Conservation (phyloP, 2,888 invertebrate species). For the Drosophila seclusa region DNA sequence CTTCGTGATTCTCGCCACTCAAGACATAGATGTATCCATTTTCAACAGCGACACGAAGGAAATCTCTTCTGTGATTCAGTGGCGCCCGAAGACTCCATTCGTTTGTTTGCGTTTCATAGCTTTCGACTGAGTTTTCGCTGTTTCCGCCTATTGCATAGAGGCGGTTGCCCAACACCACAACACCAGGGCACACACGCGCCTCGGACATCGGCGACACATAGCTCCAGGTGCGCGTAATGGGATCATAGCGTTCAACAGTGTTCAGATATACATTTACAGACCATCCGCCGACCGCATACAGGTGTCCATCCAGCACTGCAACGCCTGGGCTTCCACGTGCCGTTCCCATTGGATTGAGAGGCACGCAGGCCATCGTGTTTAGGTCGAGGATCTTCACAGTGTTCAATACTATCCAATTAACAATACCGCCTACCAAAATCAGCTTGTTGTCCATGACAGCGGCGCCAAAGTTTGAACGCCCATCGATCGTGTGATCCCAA, state of each 20-base stretch:
- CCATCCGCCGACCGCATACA: no score
- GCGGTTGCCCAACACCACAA: constrained; percentile 92
- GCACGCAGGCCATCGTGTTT: constrained; percentile 91
- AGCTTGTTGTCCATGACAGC: constrained; percentile 92
- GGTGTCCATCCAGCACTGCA: no score
- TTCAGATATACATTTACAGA: fast-evolving
- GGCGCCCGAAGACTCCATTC: constrained; percentile 93
- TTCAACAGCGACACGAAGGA: constrained; percentile 93
- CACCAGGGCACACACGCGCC: constrained; percentile 93
- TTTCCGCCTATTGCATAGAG: constrained; percentile 96
- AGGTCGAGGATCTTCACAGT: constrained; percentile 95
- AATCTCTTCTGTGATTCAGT: constrained; percentile 92
- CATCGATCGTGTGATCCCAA: constrained; percentile 83
- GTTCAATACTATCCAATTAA: constrained; percentile 94
- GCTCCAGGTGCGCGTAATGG: constrained; percentile 90
- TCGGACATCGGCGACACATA: constrained; percentile 95
- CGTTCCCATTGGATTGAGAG: constrained; percentile 94
- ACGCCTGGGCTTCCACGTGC: constrained; percentile 88
- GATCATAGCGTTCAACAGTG: no score
- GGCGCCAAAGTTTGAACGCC: constrained; percentile 95
- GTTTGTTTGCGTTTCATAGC: constrained; percentile 91
- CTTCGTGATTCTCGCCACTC: constrained; percentile 85
- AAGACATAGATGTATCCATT: no score
- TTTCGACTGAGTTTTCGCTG: constrained; percentile 97
- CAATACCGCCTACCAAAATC: constrained; percentile 92